Conservation (phyloP, 2,797 vertebrate species). For the Lates japonicus region DNA sequence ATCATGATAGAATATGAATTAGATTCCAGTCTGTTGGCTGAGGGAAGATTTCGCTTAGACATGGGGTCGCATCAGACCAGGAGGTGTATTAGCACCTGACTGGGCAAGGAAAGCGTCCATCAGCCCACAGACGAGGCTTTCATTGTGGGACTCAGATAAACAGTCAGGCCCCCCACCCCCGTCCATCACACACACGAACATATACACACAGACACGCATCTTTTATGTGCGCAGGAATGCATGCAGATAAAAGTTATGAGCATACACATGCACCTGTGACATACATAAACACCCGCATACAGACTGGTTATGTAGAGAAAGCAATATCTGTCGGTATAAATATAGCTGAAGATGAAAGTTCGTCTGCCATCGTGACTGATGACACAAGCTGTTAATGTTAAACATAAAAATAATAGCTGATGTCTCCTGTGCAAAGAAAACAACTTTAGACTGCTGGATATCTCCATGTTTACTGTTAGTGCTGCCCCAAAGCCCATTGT, state of each 20-base stretch:
- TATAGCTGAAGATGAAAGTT: no score
- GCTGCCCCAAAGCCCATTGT: neutral
- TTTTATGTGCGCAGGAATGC: conserved; percentile 58
- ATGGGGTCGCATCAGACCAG: conserved; percentile 3
- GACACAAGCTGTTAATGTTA: neutral
- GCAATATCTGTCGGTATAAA: no score
- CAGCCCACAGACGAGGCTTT: conserved; percentile 79
- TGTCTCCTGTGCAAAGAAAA: neutral
- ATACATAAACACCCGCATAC: conserved; percentile 11
- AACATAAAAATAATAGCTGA: conserved; percentile 24
- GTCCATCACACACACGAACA: conserved; percentile 46
- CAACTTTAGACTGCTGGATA: neutral
- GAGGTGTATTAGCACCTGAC: conserved; percentile 58
- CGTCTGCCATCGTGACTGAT: conserved; percentile 4
- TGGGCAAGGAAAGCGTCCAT: conserved; percentile 69
- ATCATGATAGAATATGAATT: neutral
- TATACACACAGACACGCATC: conserved; percentile 32
- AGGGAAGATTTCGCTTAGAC: conserved; percentile 23
- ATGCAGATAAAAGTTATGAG: conserved; percentile 57
- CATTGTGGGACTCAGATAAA: conserved; percentile 79
- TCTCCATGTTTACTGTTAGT: neutral
- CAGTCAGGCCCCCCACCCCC: conserved; percentile 46
- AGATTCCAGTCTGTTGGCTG: conserved; percentile 5
- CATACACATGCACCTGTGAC: conserved; percentile 46
- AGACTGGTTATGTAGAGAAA: no score